Base-by-base conservation (phyloP, 2,797 vertebrate genomes). In the Bryconaethiops microstoma region DNA sequence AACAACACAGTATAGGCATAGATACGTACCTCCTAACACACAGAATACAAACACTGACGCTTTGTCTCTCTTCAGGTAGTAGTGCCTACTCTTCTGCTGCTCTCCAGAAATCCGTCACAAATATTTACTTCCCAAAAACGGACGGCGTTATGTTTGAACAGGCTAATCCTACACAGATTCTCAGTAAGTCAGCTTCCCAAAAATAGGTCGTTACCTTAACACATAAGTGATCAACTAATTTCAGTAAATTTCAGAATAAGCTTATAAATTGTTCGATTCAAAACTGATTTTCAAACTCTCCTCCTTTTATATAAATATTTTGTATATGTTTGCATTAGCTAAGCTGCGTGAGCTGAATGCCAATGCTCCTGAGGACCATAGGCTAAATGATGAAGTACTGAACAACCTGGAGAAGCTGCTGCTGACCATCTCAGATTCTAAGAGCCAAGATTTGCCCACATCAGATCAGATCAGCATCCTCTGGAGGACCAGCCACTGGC, bases 141-240 rank as follows among this genome's bases (percentile, higher is more conserved):
- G 97, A 99, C 19, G 94, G 94, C 73, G 95, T 99, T 63, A 97
- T 95, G 62, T 99, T 99, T 91, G 97, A 98, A 82, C 97, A 99
- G 87, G 98, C 96, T 75, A 99, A 97, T 86, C 85, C 93, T 85
- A 88, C 91, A 0, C 96, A 97, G 91, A 99, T 99, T 87, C 80
- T 97, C 40, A 94, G 98, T 99, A 83, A 92, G 89, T 39, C 50
- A 16, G 7, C 42, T 63, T 13, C 45, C 39, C 16, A 39, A 71
- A 76, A 16, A 19, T 59, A 42, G 35, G 16, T n/a, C n/a, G 50
- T 50, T 9, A 68, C 2, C n/a, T 16, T 14, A 67, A 19, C 7
- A 19, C 6, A 19, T n/a, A n/a, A n/a, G n/a, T n/a, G n/a, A n/a
- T n/a, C n/a, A 6, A 1, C 6, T 45, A 45, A 45, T 5, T 45